Percentiles rank a stretch among this genome's conserved stretches.
phyloP scores from a whole-genome alignment of 1,140 invertebrate genomes.

The Phortica variegata region DNA sequence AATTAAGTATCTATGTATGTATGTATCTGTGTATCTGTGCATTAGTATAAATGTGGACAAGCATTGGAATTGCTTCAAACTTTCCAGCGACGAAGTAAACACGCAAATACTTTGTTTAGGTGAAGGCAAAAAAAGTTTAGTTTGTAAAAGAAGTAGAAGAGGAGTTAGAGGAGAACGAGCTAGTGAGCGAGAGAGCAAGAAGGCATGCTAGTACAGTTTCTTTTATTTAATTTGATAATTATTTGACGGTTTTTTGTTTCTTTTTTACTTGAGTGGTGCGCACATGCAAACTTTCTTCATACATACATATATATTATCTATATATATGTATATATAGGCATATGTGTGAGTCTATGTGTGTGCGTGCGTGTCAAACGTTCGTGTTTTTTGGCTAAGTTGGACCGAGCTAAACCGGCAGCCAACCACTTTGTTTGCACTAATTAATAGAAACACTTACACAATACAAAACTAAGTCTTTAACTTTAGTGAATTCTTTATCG shows the following conservation, averaged over 20 bases:
- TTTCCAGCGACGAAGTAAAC: no score
- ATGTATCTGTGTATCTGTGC: no score
- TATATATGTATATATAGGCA: slow-evolving; percentile 20
- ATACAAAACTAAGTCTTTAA: slow-evolving; percentile 26
- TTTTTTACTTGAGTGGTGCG: slow-evolving; percentile 27
- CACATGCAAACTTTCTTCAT: slow-evolving; percentile 46
- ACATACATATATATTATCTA: slow-evolving; percentile 20
- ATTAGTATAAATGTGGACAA: no score
- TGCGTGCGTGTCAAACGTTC: slow-evolving; percentile 17
- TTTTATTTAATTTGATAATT: slow-evolving; percentile 27
- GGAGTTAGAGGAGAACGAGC: slow-evolving; percentile 10
- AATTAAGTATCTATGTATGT: no score
- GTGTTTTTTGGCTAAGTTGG: slow-evolving; percentile 5
- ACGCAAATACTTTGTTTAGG: no score
- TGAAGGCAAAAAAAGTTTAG: no score
- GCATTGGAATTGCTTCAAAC: no score
- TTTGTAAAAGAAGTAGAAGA: slow-evolving; percentile 1
- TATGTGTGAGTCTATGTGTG: slow-evolving; percentile 13
- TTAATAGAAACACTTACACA: slow-evolving; percentile 28
- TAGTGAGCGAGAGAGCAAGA: slow-evolving; percentile 17
- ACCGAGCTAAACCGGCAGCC: neutral
- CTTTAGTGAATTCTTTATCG: slow-evolving; percentile 31
- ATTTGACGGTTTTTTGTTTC: slow-evolving; percentile 10
- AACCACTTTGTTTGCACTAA: slow-evolving; percentile 1
- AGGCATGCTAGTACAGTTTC: slow-evolving; percentile 42